Percentiles rank a stretch among this genome's conserved stretches.
Conservation (phyloP, 2,113 vertebrate species). For the Labrus mixtus region DNA sequence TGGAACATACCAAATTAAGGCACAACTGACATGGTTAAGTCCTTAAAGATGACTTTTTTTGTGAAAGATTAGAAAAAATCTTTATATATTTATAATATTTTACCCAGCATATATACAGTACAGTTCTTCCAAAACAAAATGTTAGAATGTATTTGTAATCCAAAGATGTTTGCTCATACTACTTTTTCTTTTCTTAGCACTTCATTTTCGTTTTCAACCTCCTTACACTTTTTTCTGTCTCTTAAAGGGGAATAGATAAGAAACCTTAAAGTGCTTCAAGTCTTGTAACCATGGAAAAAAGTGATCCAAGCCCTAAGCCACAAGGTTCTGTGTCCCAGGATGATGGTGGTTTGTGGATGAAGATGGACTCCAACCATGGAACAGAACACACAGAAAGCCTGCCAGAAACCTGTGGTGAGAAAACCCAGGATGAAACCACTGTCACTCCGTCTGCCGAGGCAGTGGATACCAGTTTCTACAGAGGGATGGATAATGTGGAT, state of each 20-base stretch:
- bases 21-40: no score
- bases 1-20: no score
- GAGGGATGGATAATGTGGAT: slow-evolving; percentile 50
- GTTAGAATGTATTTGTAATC: no score
- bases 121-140: background rate
- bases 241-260: background rate
- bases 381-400: slow-evolving; percentile 7
- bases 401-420: background rate
- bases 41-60: no score
- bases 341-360: slow-evolving; percentile 45
- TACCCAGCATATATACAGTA: background rate
- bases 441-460: background rate
- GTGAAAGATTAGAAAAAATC: no score
- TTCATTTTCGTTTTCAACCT: background rate
- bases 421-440: background rate
- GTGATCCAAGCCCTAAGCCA: background rate
- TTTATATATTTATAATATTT: no score
- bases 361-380: slow-evolving; percentile 19
- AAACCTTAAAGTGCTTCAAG: slow-evolving; percentile 16
- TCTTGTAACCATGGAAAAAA: slow-evolving; percentile 41
- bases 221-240: background rate
- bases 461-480: slow-evolving; percentile 4
- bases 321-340: slow-evolving; percentile 24
- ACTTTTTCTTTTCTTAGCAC: no score
- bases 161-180: no score